These are phyloP conservation scores for Nomada flava DNA, from an alignment of 2,888 invertebrate species.

Conservation along the genomic window DNA sequence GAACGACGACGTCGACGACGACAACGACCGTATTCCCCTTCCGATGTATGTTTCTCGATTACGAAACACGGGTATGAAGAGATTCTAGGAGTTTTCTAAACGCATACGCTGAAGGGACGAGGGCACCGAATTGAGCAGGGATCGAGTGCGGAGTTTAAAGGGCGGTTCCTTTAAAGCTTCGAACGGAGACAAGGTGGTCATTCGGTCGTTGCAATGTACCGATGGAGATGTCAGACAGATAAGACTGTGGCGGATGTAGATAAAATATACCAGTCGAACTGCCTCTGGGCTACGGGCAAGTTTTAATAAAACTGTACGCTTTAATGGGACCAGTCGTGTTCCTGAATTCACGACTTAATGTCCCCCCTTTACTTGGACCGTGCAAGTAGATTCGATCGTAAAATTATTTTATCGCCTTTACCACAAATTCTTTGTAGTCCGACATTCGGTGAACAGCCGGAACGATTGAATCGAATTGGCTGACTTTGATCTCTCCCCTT, in stretches of 20 bases:
- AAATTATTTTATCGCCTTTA: neutral
- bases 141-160: neutral
- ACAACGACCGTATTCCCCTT: neutral
- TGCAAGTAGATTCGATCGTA: neutral
- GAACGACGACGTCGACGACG: neutral
- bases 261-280: neutral
- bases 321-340: conserved; percentile 16
- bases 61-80: conserved; percentile 26
- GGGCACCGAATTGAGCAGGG: neutral
- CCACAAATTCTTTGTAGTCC: no score
- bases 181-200: neutral
- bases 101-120: neutral
- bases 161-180: neutral
- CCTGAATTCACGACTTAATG: neutral
- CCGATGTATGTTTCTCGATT: conserved; percentile 44
- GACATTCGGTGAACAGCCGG: neutral
- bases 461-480: neutral
- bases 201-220: neutral
- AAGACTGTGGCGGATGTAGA: neutral
- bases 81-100: conserved; percentile 17
- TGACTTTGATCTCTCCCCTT: conserved; percentile 17
- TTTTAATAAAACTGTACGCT: conserved; percentile 28
- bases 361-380: neutral
- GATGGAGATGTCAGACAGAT: conserved; percentile 25
- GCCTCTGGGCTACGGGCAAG: neutral